These are phyloP conservation scores for Dusona sp. DNA, from an alignment of 2,888 invertebrate genomes.

Conservation along the genomic window DNA sequence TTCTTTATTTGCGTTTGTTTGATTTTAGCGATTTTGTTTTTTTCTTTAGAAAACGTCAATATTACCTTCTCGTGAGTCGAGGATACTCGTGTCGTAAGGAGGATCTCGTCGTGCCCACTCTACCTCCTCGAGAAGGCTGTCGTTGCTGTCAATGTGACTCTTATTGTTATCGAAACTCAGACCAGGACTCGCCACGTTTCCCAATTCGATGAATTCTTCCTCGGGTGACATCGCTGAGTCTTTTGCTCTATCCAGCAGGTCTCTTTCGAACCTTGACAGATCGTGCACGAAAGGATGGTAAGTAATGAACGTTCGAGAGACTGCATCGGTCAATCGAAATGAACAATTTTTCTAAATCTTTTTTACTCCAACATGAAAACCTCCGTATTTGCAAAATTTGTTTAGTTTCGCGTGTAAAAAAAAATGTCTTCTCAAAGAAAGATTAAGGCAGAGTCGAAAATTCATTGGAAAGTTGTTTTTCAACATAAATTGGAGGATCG, in stretches of 20 bases:
- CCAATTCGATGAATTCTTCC: conserved; percentile 73
- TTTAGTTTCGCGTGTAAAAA: too few relatives aligned
- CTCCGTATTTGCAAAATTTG: too few relatives aligned
- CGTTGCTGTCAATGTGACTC: conserved; percentile 64
- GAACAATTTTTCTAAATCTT: not conserved
- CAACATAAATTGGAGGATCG: not conserved
- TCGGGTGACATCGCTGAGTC: conserved; percentile 76
- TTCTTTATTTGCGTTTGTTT: not conserved
- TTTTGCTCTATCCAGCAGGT: conserved; percentile 78
- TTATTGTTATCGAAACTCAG: conserved; percentile 69
- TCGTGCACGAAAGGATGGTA: not conserved
- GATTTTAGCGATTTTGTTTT: not conserved
- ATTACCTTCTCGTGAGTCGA: conserved; percentile 68
- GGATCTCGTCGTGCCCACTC: conserved; percentile 75
- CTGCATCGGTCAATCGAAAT: not conserved
- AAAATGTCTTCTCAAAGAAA: too few relatives aligned
- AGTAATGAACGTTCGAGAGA: too few relatives aligned
- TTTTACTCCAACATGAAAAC: not conserved
- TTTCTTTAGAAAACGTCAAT: not conserved
- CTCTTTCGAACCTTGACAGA: conserved; percentile 78
- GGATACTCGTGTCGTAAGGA: conserved; percentile 68
- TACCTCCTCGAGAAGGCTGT: conserved; percentile 73
- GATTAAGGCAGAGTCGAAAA: too few relatives aligned
- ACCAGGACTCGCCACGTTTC: conserved; percentile 69
- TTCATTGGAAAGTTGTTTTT: too few relatives aligned